Conservation (phyloP, 2,888 invertebrate species). For the Coelogynopora nodosa region DNA sequence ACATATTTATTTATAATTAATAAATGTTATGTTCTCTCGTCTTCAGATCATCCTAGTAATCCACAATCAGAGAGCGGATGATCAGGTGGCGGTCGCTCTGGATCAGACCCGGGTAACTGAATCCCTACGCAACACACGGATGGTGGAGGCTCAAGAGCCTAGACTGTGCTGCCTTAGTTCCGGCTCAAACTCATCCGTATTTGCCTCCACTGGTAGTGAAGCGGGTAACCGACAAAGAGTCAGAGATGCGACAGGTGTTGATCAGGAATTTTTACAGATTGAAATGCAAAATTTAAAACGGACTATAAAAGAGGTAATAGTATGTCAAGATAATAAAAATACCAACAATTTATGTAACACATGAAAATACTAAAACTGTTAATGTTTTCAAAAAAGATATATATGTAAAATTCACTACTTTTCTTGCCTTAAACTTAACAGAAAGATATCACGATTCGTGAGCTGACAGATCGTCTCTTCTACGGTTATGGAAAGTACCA, state of each 20-base stretch:
- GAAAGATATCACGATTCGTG: not conserved
- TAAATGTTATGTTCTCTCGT: no score
- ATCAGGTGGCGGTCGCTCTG: not conserved
- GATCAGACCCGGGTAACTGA: not conserved
- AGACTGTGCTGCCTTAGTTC: not conserved
- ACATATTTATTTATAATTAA: no score
- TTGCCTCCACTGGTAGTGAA: not conserved
- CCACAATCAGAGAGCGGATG: not conserved
- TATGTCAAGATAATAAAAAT: not conserved
- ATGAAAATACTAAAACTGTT: not conserved
- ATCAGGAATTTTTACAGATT: not conserved
- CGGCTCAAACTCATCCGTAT: not conserved
- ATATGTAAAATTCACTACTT: not conserved
- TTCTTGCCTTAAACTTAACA: no score
- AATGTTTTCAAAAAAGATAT: not conserved
- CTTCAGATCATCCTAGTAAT: no score
- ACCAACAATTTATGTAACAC: not conserved
- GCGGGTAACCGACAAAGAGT: not conserved
- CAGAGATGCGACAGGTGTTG: no score
- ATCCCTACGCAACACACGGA: not conserved
- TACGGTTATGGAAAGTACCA: not conserved
- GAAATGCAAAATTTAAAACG: constrained; percentile 3
- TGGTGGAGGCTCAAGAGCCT: not conserved
- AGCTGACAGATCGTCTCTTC: not conserved
- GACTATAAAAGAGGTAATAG: not conserved